Evolutionary conservation across 2,888 invertebrate genomes (phyloP).

Genomic region (Hypomecis punctinalis): DNA sequence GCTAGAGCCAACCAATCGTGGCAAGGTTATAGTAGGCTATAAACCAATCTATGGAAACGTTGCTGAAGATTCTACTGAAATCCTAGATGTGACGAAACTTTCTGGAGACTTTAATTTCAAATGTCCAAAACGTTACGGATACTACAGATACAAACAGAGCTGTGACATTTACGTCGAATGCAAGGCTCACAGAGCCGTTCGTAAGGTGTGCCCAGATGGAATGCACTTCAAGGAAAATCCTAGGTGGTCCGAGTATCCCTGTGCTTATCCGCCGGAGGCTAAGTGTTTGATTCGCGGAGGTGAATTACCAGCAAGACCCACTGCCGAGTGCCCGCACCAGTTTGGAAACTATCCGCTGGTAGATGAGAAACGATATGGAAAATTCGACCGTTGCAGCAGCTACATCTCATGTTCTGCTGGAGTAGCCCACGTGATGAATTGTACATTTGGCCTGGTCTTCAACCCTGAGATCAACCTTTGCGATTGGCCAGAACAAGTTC

Average conservation of each 20-base stretch:
- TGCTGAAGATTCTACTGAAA: background rate
- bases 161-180: constrained; percentile 90
- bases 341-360: constrained; percentile 89
- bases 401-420: constrained; percentile 92
- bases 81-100: background rate
- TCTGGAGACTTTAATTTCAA: background rate
- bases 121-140: constrained; percentile 80
- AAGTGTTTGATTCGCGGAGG: constrained; percentile 87
- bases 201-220: constrained; percentile 91
- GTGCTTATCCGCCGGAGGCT: constrained; percentile 92
- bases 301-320: constrained; percentile 87
- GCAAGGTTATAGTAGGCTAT: background rate
- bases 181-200: constrained; percentile 85
- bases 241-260: constrained; percentile 88
- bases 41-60: background rate
- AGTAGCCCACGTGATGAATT: constrained; percentile 84
- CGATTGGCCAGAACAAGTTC: constrained; percentile 93
- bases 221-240: constrained; percentile 89
- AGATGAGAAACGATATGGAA: constrained; percentile 27
- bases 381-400: constrained; percentile 85
- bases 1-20: no score
- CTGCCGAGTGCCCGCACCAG: constrained; percentile 90
- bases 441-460: constrained; percentile 92
- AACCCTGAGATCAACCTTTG: constrained; percentile 88
- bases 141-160: constrained; percentile 85